Conservation (phyloP, 2,797 vertebrate species). For the Enteromius afrohamiltoni region DNA sequence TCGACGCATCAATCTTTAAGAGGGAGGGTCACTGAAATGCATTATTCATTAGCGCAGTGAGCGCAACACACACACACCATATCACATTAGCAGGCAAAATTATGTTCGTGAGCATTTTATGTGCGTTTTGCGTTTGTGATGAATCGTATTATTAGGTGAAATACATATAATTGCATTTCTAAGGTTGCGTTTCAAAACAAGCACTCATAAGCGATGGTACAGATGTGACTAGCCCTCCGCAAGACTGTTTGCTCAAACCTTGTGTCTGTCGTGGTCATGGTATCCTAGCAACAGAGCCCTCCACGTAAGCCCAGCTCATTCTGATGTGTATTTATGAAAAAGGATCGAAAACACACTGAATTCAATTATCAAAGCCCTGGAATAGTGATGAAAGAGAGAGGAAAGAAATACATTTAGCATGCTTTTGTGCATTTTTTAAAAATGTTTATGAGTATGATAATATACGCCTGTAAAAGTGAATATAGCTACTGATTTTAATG, state of each 20-base stretch:
- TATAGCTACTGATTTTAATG: neutral
- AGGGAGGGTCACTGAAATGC: neutral
- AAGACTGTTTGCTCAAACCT: slow-evolving; percentile 49
- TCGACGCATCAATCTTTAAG: slow-evolving; percentile 15
- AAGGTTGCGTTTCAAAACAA: neutral
- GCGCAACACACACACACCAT: neutral
- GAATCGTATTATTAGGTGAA: neutral
- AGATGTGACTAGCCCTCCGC: slow-evolving; percentile 31
- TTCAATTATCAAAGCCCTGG: slow-evolving; percentile 21
- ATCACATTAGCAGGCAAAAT: neutral
- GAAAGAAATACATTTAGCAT: neutral
- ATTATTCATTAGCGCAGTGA: slow-evolving; percentile 31
- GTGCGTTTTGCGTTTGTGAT: slow-evolving; percentile 3
- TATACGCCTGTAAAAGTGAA: neutral
- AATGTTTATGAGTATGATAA: neutral
- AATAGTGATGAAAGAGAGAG: neutral
- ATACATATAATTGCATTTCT: slow-evolving; percentile 11
- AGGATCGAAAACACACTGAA: slow-evolving; percentile 27
- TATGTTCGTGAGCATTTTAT: neutral
- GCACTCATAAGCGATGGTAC: neutral
- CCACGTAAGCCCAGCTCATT: slow-evolving; percentile 43
- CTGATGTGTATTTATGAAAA: slow-evolving; percentile 45
- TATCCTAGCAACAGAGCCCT: slow-evolving; percentile 61
- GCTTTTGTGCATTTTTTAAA: neutral
- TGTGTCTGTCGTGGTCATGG: slow-evolving; percentile 51